Evolutionary conservation across 2,797 vertebrate species (phyloP), one percentile per base, ranked within the genome.

Genomic region (Enteromius thamalakanensis): DNA sequence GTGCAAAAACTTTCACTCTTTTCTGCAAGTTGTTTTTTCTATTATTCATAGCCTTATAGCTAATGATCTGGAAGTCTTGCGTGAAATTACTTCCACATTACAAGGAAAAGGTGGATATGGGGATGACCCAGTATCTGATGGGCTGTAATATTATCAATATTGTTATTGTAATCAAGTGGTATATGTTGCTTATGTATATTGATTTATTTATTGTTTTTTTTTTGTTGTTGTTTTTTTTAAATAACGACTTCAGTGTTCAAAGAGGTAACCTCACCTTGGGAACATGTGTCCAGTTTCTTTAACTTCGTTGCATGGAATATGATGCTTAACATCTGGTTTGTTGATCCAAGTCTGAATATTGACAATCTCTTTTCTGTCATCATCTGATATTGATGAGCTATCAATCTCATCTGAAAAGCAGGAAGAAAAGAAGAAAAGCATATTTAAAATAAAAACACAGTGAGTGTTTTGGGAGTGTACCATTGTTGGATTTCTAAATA

Each of bases 231-330:
- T 32, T 4, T 34, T 37, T 6, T 37, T 37, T 37, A 6, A 4
- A 37, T 37, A 37, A 37, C 0, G 37, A 1, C 49, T 34, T 26
- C 1, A 34, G 21, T 6, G 6, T 1, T 67, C 12, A 15, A 21
- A 11, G 11, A 45, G 37, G 6, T 0, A 4, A 9, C 11, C 90
- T 90, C 92, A 99, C 98, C 98, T 99, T 85, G 96, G 96, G 93
- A 99, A 98, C 97, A 99, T 99, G 90, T 99, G 97, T 55, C 98
- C 98, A 0, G 95, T 99, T 91, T 99, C 98, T 91, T 98, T 99
- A 84, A 99, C 97, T 92, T 99, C 98, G 62, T 96, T 97, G 88
- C 98, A 99, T 1, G 96, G 95, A 82, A 99, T 96, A 90, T 98
- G 97, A 90, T 98, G 95, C 89, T 99, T 99, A 23, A 98, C 93